These are phyloP conservation scores for Drosophila truncata DNA, from an alignment of 1,140 invertebrate species.

Conservation along the genomic window DNA sequence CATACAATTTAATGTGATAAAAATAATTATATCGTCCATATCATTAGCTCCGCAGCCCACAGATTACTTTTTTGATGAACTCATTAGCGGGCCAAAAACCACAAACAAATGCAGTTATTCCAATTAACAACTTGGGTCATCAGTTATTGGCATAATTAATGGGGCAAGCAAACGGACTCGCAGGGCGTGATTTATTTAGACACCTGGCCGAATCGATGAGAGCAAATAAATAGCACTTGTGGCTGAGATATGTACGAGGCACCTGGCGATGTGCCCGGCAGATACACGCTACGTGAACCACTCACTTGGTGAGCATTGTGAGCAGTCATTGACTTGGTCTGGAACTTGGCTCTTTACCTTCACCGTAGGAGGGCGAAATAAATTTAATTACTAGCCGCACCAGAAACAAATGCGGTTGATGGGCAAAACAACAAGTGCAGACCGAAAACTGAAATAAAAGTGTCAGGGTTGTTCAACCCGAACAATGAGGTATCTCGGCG, in stretches of 20 bases:
- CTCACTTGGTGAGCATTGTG: conserved; percentile 1
- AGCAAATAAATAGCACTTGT: conserved; percentile 23
- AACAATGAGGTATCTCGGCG: conserved; percentile 27
- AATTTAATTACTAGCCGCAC: conserved; percentile 39
- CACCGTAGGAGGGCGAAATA: conserved; percentile 41
- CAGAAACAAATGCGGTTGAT: conserved; percentile 20
- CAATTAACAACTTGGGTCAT: conserved; percentile 29
- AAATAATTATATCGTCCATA: conserved; percentile 24
- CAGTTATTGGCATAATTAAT: conserved; percentile 42
- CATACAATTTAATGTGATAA: conserved; percentile 22
- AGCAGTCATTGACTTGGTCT: conserved; percentile 44
- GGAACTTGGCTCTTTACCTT: conserved; percentile 26
- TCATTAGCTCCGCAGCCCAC: conserved; percentile 2
- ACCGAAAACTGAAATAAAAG: conserved; percentile 37
- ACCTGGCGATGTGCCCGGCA: conserved; percentile 10
- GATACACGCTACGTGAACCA: conserved; percentile 6
- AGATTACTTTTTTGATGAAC: conserved; percentile 16
- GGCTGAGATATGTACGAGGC: not conserved
- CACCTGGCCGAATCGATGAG: conserved; percentile 7
- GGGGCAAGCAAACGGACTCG: conserved; percentile 6
- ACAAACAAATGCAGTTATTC: conserved; percentile 23
- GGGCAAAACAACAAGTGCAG: conserved; percentile 17
- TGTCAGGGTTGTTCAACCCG: conserved; percentile 67
- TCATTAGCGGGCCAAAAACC: conserved; percentile 12
- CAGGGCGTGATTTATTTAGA: conserved; percentile 24